Conservation (phyloP, 2,113 vertebrate genomes). For the Ramphastos sulfuratus region DNA sequence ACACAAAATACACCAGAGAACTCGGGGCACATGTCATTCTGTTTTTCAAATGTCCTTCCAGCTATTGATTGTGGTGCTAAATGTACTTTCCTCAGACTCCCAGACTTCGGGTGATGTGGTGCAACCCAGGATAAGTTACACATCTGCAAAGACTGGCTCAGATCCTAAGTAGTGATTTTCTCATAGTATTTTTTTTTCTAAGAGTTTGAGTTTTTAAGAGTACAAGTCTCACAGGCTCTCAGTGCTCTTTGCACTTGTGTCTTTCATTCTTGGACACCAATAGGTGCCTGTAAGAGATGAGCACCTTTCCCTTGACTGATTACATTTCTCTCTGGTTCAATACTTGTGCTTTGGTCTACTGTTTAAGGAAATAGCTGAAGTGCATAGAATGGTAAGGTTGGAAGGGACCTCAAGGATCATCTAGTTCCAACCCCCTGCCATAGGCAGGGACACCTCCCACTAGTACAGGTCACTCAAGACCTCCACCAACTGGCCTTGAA, state of each 20-base stretch:
- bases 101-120: not conserved
- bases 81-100: slow-evolving; percentile 20
- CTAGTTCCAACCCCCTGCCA: no score
- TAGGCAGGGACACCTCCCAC: no score
- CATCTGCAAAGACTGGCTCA: not conserved
- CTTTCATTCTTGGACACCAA: not conserved
- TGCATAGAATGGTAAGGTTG: not conserved
- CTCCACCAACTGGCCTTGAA: no score
- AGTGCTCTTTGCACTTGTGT: not conserved
- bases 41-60: slow-evolving; percentile 51
- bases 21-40: not conserved
- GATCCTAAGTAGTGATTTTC: not conserved
- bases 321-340: not conserved
- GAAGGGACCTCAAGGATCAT: no score
- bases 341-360: not conserved
- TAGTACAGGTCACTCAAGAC: no score
- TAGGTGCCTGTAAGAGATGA: not conserved
- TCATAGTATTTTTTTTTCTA: not conserved
- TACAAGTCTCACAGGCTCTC: not conserved
- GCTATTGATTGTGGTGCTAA: slow-evolving; percentile 40
- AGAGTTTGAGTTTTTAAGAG: not conserved
- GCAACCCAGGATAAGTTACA: not conserved
- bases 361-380: not conserved
- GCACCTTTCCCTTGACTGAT: not conserved
- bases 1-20: not conserved